Evolutionary conservation across 2,888 invertebrate genomes (phyloP), one percentile per base, ranked within the genome.

Genomic region (Metalampra italica): DNA sequence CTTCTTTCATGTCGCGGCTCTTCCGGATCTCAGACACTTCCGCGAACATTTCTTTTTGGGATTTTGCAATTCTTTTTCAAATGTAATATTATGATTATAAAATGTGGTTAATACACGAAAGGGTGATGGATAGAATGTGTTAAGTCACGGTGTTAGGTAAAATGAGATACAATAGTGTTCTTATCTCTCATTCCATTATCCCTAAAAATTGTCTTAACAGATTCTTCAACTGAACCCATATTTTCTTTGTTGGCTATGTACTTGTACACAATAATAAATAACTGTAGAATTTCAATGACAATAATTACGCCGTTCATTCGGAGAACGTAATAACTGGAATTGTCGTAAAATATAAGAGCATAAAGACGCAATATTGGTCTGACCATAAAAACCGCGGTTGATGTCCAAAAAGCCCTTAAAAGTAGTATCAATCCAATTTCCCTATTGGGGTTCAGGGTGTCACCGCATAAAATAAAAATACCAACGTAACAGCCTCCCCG

Each of bases 381-480:
- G 74, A 64, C 68, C 75, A 76, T 86, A 83, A 84, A 78, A 83
- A 74, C 71, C 56, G 70, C 74, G 67, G 78, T 82, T 81, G 79
- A 76, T 80, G 77, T 78, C 82, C 76, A 78, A 87, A 83, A 83
- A 82, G 75, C 78, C 78, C 76, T 86, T 80, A 84, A 84, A 87
- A 83, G 78, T 83, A 84, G 82, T 83, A 86, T 80, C 82, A 83
- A 82, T 85, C 84, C 87, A 87, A 87, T 87, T 87, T 87, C 82
- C 83, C 82, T 85, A 86, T 82, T 79, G 80, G 77, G 73, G 78
- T 77, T 77, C 75, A 70, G 76, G 75, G 81, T 83, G 85, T 84
- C 82, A 82, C 78, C 73, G 80, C 78, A 77, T 84, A 83, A 85
- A 86, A 85, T 85, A 86, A 87, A 86, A 87, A 85, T 79, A 81